Evolutionary conservation across 2,113 vertebrate genomes (phyloP), one percentile per base, ranked within the genome.

Genomic region (Glaucidium brasilianum): DNA sequence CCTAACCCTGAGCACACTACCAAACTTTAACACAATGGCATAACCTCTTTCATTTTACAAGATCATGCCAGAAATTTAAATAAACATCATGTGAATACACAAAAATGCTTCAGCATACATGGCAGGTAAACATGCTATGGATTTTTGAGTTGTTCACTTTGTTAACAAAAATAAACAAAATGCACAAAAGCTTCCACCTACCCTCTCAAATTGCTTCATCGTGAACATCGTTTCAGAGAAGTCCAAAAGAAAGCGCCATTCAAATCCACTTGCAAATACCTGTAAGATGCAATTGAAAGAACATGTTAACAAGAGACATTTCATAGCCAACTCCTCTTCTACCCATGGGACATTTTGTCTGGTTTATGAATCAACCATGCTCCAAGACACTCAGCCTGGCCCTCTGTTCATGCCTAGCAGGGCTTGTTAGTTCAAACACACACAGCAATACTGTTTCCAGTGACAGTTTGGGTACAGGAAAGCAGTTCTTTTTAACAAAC

Each of bases 201-300:
- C 99, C 98, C 97, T 99, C 81, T 99, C 99, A 98, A 99, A 99
- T 37, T 98, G 98, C 55, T 98, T 98, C 99, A 99, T 99, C 74
- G 96, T 79, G 95, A 99, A 99, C 98, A 99, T 98, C 11, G 98
- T 97, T 97, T 99, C 98, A 8, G 99, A 98, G 96, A 99, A 99
- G 55, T 98, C 97, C 74, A 99, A 95, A 92, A 99, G 97, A 32
- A 99, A 98, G 94, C 22, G 88, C 37, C 94, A 92, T 52, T 98
- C 98, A 96, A 98, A 94, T 16, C 92, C 86, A 97, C 99, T 99
- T 85, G 79, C 92, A 96, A 99, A 99, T 83, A 98, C 97, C 99
- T 99, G 96, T 37, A 92, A 93, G 80, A 56, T 64, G 64, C 12
- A 97, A 86, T 79, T 30, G 26, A 85, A 77, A 79, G 34, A 85